These are phyloP conservation scores for Drosophila mettleri DNA, from an alignment of 2,888 invertebrate species.

Conservation along the genomic window DNA sequence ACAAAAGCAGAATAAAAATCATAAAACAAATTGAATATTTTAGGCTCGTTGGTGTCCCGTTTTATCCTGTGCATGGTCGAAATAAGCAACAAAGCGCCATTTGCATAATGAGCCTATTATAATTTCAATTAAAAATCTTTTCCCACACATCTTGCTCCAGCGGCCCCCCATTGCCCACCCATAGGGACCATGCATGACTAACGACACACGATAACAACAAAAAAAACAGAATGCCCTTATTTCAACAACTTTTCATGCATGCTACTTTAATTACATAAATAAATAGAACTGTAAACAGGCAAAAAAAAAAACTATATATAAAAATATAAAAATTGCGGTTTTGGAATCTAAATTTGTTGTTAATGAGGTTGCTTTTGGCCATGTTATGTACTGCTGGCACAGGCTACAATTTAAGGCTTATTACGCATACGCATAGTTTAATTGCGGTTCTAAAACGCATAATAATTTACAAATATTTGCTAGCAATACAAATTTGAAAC, in stretches of 20 bases:
- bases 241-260: constrained; percentile 10
- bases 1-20: constrained; percentile 17
- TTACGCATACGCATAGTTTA: constrained; percentile 1
- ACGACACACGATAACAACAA: constrained; percentile 38
- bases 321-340: no score
- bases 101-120: constrained; percentile 79
- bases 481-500: background rate
- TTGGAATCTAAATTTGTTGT: constrained; percentile 3
- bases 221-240: constrained; percentile 9
- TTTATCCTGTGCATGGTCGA: constrained; percentile 24
- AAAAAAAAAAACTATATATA: constrained; percentile 12
- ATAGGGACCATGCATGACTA: constrained; percentile 51
- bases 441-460: background rate
- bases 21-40: constrained; percentile 29
- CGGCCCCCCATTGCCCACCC: constrained; percentile 9
- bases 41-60: constrained; percentile 15
- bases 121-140: constrained; percentile 76
- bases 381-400: background rate
- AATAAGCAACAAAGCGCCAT: constrained; percentile 58
- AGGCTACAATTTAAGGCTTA: constrained; percentile 6
- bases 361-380: constrained; percentile 21
- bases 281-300: constrained; percentile 48
- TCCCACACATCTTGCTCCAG: background rate
- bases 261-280: constrained; percentile 61
- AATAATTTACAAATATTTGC: constrained; percentile 3